Evolutionary conservation across 2,113 vertebrate species (phyloP).

Genomic region (Spea multiplicata): DNA sequence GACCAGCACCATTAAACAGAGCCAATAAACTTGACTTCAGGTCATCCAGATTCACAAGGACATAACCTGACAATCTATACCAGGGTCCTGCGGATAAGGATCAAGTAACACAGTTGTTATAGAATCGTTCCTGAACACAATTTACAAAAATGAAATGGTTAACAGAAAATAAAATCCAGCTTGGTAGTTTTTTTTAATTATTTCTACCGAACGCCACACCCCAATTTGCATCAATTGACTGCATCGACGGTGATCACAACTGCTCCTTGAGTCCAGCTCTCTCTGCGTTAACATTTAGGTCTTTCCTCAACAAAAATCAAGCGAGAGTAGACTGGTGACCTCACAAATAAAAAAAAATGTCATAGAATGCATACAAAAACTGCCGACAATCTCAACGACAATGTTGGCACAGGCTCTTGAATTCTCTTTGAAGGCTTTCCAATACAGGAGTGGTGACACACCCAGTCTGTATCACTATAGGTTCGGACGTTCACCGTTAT

Average conservation of each 20-base stretch:
- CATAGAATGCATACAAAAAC: too few relatives aligned
- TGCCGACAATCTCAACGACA: background rate
- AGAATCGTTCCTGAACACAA: background rate
- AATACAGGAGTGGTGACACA: constrained; percentile 22
- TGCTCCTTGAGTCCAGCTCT: too few relatives aligned
- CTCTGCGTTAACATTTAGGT: too few relatives aligned
- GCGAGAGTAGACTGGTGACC: too few relatives aligned
- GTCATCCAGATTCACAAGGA: background rate
- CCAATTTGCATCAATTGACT: background rate
- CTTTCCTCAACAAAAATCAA: too few relatives aligned
- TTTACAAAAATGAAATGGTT: background rate
- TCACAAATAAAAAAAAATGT: too few relatives aligned
- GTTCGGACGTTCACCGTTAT: background rate
- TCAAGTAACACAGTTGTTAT: background rate
- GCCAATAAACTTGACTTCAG: background rate
- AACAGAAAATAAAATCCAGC: background rate
- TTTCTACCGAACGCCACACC: background rate
- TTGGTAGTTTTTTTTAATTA: too few relatives aligned
- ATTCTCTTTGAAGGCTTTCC: background rate
- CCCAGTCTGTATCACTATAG: constrained; percentile 18
- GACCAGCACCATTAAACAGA: too few relatives aligned
- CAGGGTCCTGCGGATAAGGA: constrained; percentile 7
- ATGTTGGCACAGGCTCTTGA: background rate
- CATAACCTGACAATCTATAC: background rate
- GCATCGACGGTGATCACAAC: background rate